Evolutionary conservation across 53 echinoderm and acorn worm species (phyloP).

Genomic region (Paelopatides confundens): DNA sequence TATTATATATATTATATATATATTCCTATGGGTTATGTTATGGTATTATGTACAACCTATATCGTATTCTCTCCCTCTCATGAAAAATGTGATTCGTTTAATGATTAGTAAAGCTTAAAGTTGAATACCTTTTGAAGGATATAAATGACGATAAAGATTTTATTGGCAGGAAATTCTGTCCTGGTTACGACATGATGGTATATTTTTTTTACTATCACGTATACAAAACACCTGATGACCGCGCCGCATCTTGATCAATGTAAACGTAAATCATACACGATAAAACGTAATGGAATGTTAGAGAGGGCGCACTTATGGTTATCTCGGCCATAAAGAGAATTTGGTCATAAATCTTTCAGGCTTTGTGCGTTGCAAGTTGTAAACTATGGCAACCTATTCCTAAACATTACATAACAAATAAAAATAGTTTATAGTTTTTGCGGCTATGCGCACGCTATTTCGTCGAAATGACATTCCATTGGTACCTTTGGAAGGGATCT

Average conservation of each 20-base stretch:
- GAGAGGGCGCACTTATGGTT: constrained; percentile 25
- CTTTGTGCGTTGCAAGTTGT: neutral
- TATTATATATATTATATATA: no score
- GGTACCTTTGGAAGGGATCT: neutral
- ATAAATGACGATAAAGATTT: neutral
- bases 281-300: neutral
- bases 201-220: no score
- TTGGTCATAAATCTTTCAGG: neutral
- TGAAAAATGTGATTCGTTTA: no score
- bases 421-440: constrained; percentile 40
- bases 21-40: no score
- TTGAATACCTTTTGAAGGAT: neutral
- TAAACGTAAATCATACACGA: neutral
- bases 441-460: constrained; percentile 17
- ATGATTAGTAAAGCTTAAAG: no score
- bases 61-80: no score
- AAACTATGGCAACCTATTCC: constrained; percentile 24
- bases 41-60: no score
- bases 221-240: neutral
- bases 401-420: constrained; percentile 28
- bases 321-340: neutral
- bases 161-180: neutral
- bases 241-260: neutral
- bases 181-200: neutral
- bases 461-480: neutral